Conservation (phyloP, 2,113 vertebrate species). For the Ifrita kowaldi region DNA sequence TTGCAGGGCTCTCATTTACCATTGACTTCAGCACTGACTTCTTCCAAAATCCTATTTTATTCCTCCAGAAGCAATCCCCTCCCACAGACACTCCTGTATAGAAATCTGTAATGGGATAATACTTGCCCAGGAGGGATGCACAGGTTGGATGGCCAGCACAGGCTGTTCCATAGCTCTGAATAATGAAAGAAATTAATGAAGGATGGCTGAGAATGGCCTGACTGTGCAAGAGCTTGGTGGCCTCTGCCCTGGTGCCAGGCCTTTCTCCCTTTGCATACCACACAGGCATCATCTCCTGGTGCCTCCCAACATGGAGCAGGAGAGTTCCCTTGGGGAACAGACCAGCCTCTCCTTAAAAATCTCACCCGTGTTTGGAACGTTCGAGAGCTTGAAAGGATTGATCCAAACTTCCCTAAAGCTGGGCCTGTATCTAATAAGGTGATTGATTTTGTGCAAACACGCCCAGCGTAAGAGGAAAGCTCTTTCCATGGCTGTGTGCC, state of each 20-base stretch:
- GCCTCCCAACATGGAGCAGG: neutral
- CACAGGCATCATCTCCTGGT: neutral
- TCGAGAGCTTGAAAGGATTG: neutral
- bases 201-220: neutral
- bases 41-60: neutral
- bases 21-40: neutral
- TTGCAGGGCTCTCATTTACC: neutral
- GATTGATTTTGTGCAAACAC: slow-evolving; percentile 14
- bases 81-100: neutral
- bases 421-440: neutral
- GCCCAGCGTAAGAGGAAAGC: neutral
- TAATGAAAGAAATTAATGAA: neutral
- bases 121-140: neutral
- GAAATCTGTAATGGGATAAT: neutral
- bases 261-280: neutral
- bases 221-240: neutral
- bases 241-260: neutral
- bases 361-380: neutral
- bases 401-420: neutral
- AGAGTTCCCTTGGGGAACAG: neutral
- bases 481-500: neutral
- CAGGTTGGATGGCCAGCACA: neutral
- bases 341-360: neutral
- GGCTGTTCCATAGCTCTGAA: neutral
- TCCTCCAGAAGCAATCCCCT: neutral